Percentiles rank a stretch among this genome's conserved stretches.
These are phyloP conservation scores for Lamproptera curius DNA, from an alignment of 2,888 invertebrate species.

Conservation along the genomic window DNA sequence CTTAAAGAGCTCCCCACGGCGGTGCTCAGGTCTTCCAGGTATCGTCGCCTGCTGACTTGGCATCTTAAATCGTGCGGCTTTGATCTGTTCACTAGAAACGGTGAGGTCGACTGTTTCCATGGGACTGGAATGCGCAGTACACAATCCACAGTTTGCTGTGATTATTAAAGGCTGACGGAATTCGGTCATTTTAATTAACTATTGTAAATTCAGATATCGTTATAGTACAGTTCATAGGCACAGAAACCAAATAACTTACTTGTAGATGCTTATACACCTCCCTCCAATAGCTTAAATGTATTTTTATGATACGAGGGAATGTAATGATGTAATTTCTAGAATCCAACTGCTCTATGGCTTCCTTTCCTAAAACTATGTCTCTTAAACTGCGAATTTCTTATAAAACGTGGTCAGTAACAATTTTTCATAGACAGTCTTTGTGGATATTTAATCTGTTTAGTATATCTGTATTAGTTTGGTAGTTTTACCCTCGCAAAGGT, in stretches of 20 bases:
- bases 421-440: neutral
- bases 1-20: no score
- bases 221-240: neutral
- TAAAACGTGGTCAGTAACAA: neutral
- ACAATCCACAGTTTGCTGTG: no score
- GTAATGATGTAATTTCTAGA: neutral
- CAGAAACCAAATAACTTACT: neutral
- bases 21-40: no score
- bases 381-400: neutral
- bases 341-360: slow-evolving; percentile 1
- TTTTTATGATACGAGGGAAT: neutral
- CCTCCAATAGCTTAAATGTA: neutral
- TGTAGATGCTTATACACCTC: neutral
- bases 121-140: no score
- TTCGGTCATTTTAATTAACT: neutral
- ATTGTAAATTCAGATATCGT: neutral
- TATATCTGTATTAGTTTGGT: no score
- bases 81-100: no score
- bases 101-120: no score
- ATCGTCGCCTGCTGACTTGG: no score
- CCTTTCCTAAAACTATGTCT: neutral
- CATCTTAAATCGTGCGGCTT: no score
- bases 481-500: neutral
- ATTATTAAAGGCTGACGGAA: neutral
- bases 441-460: neutral